A percentile compares a stretch with the other conserved stretches of the same genome.
Conservation (phyloP, 2,888 invertebrate genomes). For the Drosophila neonasuta region DNA sequence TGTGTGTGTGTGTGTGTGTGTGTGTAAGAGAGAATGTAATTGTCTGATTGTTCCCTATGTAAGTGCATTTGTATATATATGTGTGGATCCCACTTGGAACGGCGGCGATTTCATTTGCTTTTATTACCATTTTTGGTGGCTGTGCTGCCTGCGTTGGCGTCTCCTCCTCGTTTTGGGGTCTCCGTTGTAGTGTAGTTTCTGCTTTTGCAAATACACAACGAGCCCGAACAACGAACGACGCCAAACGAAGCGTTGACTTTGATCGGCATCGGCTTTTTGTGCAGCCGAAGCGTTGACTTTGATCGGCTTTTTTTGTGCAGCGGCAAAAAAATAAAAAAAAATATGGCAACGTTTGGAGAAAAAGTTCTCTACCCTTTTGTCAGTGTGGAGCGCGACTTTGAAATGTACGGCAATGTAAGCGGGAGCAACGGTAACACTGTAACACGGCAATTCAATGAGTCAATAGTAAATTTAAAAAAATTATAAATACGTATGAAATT, state of each 20-base stretch:
- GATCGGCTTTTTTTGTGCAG: constrained; percentile 43
- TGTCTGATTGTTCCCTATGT: constrained; percentile 44
- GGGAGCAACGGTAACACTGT: constrained; percentile 25
- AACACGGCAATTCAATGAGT: constrained; percentile 30
- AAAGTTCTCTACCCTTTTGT: constrained; percentile 81
- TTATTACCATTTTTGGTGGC: constrained; percentile 71
- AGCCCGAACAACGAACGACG: constrained; percentile 24
- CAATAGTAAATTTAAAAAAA: constrained; percentile 12
- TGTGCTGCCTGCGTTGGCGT: constrained; percentile 57
- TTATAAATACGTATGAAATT: constrained; percentile 7
- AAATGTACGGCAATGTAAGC: constrained; percentile 68
- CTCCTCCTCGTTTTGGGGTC: constrained; percentile 45
- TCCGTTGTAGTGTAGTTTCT: constrained; percentile 10
- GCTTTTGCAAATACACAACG: constrained; percentile 56
- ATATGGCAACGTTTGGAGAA: constrained; percentile 74
- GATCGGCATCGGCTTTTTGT: background rate
- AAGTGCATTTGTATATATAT: constrained; percentile 10
- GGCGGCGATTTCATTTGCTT: constrained; percentile 69
- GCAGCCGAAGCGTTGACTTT: constrained; percentile 51
- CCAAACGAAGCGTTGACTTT: constrained; percentile 28
- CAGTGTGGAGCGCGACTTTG: constrained; percentile 81
- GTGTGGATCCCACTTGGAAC: constrained; percentile 76
- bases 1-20: too few relatives aligned
- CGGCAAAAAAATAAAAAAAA: constrained; percentile 30
- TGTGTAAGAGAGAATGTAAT: constrained; percentile 39